These are phyloP conservation scores for Puffinus mauretanicus DNA, from an alignment of 2,113 vertebrate genomes.

Conservation along the genomic window DNA sequence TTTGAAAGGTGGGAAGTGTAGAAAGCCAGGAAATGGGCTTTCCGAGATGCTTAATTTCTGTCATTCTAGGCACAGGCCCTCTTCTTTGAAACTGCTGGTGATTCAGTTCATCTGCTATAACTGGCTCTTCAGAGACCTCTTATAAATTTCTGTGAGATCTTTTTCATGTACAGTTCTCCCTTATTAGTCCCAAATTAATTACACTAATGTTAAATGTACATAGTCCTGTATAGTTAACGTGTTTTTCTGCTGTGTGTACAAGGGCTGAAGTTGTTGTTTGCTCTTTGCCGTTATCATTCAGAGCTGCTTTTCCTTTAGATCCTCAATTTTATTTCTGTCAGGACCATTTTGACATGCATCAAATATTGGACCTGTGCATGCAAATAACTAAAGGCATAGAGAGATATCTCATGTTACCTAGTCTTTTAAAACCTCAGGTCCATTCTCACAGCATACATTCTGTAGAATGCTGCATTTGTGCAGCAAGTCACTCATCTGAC, in stretches of 20 bases:
- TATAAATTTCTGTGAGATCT: neutral
- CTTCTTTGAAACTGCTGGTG: neutral
- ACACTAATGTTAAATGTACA: neutral
- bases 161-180: neutral
- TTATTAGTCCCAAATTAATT: neutral
- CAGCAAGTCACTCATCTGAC: neutral
- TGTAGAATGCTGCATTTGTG: neutral
- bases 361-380: neutral
- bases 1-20: neutral
- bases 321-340: neutral
- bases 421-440: neutral
- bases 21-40: neutral
- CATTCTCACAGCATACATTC: neutral
- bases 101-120: neutral
- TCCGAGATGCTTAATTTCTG: neutral
- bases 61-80: neutral
- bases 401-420: neutral
- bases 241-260: neutral
- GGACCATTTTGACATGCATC: neutral
- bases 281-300: neutral
- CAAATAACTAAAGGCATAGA: neutral
- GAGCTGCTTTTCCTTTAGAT: neutral
- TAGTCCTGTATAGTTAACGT: neutral
- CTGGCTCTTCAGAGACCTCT: neutral
- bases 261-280: neutral